Evolutionary conservation across 2,888 invertebrate species (phyloP).

Genomic region (Noctua comes): DNA sequence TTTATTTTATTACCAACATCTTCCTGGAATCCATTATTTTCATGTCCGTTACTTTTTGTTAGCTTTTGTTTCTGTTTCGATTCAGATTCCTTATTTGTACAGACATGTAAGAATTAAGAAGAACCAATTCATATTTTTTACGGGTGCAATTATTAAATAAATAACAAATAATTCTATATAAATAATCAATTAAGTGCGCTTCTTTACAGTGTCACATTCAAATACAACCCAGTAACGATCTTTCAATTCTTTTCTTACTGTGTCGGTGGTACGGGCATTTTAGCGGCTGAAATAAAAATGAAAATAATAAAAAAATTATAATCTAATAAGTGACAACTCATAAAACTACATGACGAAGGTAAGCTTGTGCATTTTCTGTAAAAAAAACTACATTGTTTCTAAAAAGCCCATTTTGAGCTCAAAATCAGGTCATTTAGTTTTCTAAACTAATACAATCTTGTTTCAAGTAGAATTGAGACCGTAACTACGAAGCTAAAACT

Average conservation of each 20-base stretch:
- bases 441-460: neutral
- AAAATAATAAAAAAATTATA: constrained; percentile 68
- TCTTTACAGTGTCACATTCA: constrained; percentile 59
- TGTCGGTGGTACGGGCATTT: constrained; percentile 80
- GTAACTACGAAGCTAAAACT: neutral
- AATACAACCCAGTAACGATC: constrained; percentile 44
- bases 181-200: constrained; percentile 42
- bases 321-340: neutral
- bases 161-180: constrained; percentile 36
- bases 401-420: too few species aligned
- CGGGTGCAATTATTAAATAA: constrained; percentile 19
- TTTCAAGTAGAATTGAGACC: neutral
- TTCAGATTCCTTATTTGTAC: constrained; percentile 82
- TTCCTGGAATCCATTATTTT: constrained; percentile 52
- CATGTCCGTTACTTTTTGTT: constrained; percentile 47
- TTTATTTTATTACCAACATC: constrained; percentile 51
- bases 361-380: neutral
- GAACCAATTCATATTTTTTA: constrained; percentile 54
- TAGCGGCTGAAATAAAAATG: constrained; percentile 81
- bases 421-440: neutral
- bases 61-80: constrained; percentile 62
- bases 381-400: neutral
- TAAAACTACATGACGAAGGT: neutral
- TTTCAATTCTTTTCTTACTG: constrained; percentile 71
- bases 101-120: constrained; percentile 85